Evolutionary conservation across 2,888 invertebrate species (phyloP).

Genomic region (Leptinotarsa rubiginosa): DNA sequence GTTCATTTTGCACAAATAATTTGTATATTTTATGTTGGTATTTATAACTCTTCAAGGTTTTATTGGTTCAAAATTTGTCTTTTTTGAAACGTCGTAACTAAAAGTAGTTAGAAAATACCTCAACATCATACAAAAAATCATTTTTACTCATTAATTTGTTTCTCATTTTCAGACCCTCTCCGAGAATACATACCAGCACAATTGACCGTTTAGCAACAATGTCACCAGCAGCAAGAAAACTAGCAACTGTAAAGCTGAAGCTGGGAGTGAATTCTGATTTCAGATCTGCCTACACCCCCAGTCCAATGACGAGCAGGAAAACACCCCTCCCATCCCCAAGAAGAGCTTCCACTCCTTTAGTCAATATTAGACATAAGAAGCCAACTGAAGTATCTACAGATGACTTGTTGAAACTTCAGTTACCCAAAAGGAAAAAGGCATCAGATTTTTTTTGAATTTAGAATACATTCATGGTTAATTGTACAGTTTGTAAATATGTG

Average conservation of each 20-base stretch:
- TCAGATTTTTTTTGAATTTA: slow-evolving; percentile 79
- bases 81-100: neutral
- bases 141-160: neutral
- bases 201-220: slow-evolving; percentile 88
- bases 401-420: slow-evolving; percentile 83
- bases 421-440: slow-evolving; percentile 80
- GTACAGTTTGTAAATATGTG: neutral
- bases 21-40: neutral
- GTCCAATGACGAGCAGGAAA: slow-evolving; percentile 51
- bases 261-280: slow-evolving; percentile 58
- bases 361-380: slow-evolving; percentile 67
- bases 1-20: neutral
- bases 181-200: slow-evolving; percentile 69
- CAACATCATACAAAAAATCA: too few species aligned
- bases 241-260: slow-evolving; percentile 78
- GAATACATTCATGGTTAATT: neutral
- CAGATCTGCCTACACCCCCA: slow-evolving; percentile 69
- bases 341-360: slow-evolving; percentile 65
- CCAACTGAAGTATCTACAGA: slow-evolving; percentile 76
- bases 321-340: slow-evolving; percentile 52
- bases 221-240: slow-evolving; percentile 93
- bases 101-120: too few species aligned
- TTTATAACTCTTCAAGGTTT: neutral
- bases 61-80: neutral
- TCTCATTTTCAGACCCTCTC: slow-evolving; percentile 66